These are phyloP conservation scores for Pteruthius melanotis DNA, from an alignment of 2,113 vertebrate genomes.

Conservation along the genomic window DNA sequence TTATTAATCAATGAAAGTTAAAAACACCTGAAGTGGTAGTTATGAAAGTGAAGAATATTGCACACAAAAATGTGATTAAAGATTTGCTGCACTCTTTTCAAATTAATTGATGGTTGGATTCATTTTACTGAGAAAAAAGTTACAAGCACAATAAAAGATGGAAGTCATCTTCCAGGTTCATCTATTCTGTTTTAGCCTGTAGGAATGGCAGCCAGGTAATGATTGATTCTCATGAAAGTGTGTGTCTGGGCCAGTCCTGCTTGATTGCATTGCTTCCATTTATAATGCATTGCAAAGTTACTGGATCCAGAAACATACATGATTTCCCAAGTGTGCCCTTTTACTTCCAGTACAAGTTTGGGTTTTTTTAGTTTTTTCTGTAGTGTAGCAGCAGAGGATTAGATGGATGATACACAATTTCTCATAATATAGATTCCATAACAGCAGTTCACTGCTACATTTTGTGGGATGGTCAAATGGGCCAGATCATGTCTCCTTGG, in stretches of 20 bases:
- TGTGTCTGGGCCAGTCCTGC: not conserved
- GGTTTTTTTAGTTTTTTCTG: not conserved
- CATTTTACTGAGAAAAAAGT: not conserved
- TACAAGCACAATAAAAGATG: not conserved
- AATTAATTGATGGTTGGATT: not conserved
- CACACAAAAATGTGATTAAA: not conserved
- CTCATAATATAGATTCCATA: not conserved
- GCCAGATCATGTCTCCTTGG: not conserved
- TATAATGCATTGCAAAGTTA: not conserved
- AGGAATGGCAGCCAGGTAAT: not conserved
- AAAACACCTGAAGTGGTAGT: not conserved
- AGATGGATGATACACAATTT: not conserved
- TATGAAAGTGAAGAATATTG: not conserved
- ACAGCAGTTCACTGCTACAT: not conserved
- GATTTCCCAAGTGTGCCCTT: not conserved
- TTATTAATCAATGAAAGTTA: not conserved
- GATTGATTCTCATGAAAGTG: not conserved
- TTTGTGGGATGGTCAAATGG: not conserved
- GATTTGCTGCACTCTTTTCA: not conserved
- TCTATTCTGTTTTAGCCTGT: not conserved
- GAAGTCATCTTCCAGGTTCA: not conserved
- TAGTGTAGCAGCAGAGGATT: not conserved
- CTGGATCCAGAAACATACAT: not conserved
- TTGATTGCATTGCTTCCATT: not conserved
- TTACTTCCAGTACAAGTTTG: not conserved